These are phyloP conservation scores for Cacatua alba DNA, from an alignment of 2,113 vertebrate species.

Conservation along the genomic window DNA sequence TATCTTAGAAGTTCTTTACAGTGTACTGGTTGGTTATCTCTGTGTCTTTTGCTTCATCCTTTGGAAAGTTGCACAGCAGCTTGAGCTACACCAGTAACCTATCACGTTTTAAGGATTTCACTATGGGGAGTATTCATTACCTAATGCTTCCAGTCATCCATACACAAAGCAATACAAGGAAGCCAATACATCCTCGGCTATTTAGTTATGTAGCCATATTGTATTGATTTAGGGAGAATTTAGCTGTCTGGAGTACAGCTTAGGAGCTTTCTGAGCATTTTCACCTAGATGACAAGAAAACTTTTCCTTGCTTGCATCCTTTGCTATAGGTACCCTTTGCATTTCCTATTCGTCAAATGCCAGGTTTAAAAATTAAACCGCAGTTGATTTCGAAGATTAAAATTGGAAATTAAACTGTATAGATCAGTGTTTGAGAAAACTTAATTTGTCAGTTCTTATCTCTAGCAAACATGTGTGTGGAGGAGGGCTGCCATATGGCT, in stretches of 20 bases:
- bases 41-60: background rate
- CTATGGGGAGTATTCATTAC: background rate
- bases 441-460: conserved; percentile 26
- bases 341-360: background rate
- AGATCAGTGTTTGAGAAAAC: conserved; percentile 32
- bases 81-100: background rate
- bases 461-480: background rate
- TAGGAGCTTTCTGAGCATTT: background rate
- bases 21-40: background rate
- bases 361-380: background rate
- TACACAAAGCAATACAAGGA: background rate
- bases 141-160: background rate
- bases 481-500: conserved; percentile 62
- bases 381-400: background rate
- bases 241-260: background rate
- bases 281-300: background rate
- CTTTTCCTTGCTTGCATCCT: background rate
- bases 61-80: background rate
- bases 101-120: background rate
- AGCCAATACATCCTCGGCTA: background rate
- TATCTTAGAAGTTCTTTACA: background rate
- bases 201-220: background rate
- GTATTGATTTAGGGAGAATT: background rate
- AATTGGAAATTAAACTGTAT: background rate
- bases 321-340: background rate